These are phyloP conservation scores for Trichogramma pretiosum DNA, from an alignment of 1,140 invertebrate species.

Conservation along the genomic window DNA sequence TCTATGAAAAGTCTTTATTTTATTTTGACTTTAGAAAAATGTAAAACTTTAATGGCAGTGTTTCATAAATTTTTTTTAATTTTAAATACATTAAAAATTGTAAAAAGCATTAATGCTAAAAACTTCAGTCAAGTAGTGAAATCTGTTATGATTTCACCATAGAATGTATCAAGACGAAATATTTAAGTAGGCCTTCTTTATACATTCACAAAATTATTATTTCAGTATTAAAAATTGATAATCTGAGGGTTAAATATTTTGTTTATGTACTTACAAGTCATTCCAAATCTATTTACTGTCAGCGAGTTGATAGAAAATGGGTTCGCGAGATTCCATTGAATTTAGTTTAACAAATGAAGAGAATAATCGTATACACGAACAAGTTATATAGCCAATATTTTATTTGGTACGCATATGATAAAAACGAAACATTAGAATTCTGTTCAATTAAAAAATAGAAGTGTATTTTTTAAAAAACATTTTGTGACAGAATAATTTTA, in stretches of 20 bases:
- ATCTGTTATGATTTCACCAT: too few relatives aligned
- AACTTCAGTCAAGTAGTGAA: too few relatives aligned
- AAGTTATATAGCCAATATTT: too few relatives aligned
- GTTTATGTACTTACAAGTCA: too few relatives aligned
- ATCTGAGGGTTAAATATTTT: constrained; percentile 21
- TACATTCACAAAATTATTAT: constrained; percentile 3
- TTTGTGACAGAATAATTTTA: too few relatives aligned
- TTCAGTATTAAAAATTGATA: constrained; percentile 4
- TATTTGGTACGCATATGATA: too few relatives aligned
- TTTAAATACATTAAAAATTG: neutral
- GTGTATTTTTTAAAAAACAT: too few relatives aligned
- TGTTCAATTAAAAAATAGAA: too few relatives aligned
- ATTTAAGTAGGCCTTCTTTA: neutral
- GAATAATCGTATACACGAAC: constrained; percentile 4
- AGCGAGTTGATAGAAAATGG: constrained; percentile 2
- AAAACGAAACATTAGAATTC: too few relatives aligned
- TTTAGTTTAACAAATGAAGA: constrained; percentile 4
- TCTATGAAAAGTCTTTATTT: neutral
- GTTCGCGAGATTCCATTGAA: neutral
- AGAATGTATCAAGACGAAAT: too few relatives aligned
- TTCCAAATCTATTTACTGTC: too few relatives aligned
- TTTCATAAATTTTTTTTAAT: neutral
- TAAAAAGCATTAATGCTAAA: too few relatives aligned
- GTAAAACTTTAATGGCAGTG: neutral
- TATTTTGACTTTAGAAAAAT: neutral